Percentiles rank a stretch among this genome's conserved stretches.
Conservation (phyloP, 2,888 invertebrate genomes). For the Heterodera filipjevi region DNA sequence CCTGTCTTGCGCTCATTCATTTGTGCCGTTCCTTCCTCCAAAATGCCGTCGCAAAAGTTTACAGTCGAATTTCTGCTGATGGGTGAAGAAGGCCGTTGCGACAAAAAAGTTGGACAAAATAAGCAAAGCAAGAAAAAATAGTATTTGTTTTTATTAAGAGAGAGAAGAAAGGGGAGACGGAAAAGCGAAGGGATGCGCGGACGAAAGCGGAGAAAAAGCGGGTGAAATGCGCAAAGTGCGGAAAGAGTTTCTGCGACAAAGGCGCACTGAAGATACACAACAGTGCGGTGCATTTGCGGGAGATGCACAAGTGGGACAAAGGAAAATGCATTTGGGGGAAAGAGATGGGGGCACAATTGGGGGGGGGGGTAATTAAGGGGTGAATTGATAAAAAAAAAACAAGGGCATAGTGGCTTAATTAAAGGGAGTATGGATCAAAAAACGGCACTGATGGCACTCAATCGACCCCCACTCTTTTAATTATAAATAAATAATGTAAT, state of each 20-base stretch:
- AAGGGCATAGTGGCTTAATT: no score
- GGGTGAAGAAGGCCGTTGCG: no score
- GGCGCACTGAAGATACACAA: conserved; percentile 98
- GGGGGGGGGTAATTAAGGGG: background rate
- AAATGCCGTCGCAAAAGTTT: conserved; percentile 11
- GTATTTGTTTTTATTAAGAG: background rate
- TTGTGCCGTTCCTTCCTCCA: background rate
- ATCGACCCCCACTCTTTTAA: no score
- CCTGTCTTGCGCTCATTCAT: background rate
- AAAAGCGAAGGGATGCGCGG: conserved; percentile 5
- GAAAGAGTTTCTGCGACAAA: conserved; percentile 99
- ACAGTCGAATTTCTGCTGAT: conserved; percentile 8
- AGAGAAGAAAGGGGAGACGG: conserved; percentile 1
- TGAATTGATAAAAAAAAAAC: no score
- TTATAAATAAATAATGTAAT: no score
- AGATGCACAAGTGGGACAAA: conserved; percentile 87
- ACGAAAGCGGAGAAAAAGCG: conserved; percentile 18
- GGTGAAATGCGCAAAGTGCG: conserved; percentile 82
- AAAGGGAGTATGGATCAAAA: background rate
- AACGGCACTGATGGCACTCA: no score
- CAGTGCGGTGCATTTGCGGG: conserved; percentile 93
- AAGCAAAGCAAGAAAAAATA: background rate
- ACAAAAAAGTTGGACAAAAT: background rate
- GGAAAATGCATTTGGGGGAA: background rate
- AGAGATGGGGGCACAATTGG: no score